These are phyloP conservation scores for Brassicogethes aeneus DNA, from an alignment of 2,888 invertebrate genomes.

Conservation along the genomic window DNA sequence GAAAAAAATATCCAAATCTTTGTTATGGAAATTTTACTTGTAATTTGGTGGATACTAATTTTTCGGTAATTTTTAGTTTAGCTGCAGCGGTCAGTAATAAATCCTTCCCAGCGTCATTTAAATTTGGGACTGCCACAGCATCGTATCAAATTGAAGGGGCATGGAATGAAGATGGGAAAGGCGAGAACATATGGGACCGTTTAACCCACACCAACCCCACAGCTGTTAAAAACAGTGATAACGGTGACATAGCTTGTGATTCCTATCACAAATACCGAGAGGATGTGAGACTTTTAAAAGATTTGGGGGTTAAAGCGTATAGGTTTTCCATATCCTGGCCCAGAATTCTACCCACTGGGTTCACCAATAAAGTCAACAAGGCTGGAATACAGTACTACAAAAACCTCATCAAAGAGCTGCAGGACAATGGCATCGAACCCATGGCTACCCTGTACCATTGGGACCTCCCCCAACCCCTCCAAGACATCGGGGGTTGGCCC, in stretches of 20 bases:
- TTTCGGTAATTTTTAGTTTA: too few species aligned
- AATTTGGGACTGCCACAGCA: conserved; percentile 48
- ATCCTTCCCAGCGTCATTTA: background rate
- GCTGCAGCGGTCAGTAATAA: too few species aligned
- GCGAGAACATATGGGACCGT: conserved; percentile 21
- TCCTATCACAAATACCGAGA: conserved; percentile 58
- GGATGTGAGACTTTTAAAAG: conserved; percentile 53
- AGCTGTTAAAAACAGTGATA: conserved; percentile 47
- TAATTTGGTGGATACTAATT: too few species aligned
- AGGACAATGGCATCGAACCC: conserved; percentile 45
- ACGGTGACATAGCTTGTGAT: conserved; percentile 59
- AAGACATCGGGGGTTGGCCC: conserved; percentile 40
- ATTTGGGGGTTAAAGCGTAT: conserved; percentile 56
- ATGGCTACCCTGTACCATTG: conserved; percentile 46
- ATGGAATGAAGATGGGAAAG: conserved; percentile 32
- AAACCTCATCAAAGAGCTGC: conserved; percentile 49
- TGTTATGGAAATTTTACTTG: too few species aligned
- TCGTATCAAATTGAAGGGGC: conserved; percentile 35
- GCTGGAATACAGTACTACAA: conserved; percentile 59
- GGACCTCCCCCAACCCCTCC: conserved; percentile 46
- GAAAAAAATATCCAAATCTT: too few species aligned
- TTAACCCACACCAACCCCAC: conserved; percentile 40
- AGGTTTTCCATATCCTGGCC: conserved; percentile 71
- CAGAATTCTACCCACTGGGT: conserved; percentile 62
- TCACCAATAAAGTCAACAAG: conserved; percentile 54